Base-by-base conservation (phyloP, 2,888 invertebrate genomes). In the Epinotia bilunana region DNA sequence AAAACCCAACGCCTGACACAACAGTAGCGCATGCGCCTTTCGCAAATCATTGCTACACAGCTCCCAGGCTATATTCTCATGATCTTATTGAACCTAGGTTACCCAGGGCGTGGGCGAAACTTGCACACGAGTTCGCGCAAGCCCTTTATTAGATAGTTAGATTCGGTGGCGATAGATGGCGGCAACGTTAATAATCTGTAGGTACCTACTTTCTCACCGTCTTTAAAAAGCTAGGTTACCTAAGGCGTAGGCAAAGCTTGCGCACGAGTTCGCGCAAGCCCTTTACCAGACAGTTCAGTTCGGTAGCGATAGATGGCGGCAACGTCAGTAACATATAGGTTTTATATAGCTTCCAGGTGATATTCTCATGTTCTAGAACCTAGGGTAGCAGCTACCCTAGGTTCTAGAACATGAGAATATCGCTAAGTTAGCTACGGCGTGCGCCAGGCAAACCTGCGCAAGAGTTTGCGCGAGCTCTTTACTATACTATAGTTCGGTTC, bases 21-120 rank as follows among this genome's bases (percentile, higher is more conserved):
- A 72, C 18, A 7, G 28, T 28, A 53, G 3, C 28, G 33, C 65
- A 65, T 33, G n/a, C 33, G 11, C n/a, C n/a, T 65, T 9, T 65
- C 53, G 53, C 28, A 65, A 65, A 65, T 13, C 57, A 58, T 72
- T 72, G 63, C 72, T 57, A 46, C 63, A 64, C 46, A 9, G 28
- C 39, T 33, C 73, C 57, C 73, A 74, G 58, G 62, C 53, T 23
- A n/a, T 39, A 11, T 61, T 68, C 69, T 57, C 62, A 63, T 49
- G 68, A 49, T 61, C 67, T 68, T 68, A 61, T 1, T 23, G 18
- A 71, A 5, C 43, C 43, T 62, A 68, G 62, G 53, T 61, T 20
- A 55, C 60, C 62, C 68, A 57, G 73, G 55, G 62, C 68, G 69
- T 53, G 61, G 49, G 33, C 46, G 6, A 16, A 2, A 12, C 49